A percentile compares a stretch with the other conserved stretches of the same genome.
Conservation (phyloP, 2,888 invertebrate genomes). For the Marronus borbonicus region DNA sequence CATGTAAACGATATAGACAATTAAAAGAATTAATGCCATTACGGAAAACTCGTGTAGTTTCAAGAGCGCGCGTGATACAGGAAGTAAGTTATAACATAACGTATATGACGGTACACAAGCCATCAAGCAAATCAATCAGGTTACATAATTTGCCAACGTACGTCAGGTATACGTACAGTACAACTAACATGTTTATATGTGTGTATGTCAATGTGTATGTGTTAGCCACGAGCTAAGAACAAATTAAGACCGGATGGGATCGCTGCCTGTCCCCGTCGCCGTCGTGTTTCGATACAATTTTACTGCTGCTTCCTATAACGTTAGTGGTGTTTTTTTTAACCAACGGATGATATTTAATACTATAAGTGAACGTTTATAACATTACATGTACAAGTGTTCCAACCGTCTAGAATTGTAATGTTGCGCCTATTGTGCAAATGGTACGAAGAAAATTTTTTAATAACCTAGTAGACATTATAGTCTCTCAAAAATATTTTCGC, state of each 20-base stretch:
- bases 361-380: too few species aligned
- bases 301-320: conserved; percentile 22
- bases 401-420: too few species aligned
- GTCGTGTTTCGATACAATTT: conserved; percentile 10
- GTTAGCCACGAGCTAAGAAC: conserved; percentile 28
- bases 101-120: conserved; percentile 7
- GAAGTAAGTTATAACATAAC: conserved; percentile 25
- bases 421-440: too few species aligned
- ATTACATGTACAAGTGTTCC: too few species aligned
- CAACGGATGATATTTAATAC: background rate
- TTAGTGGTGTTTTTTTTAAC: conserved; percentile 14
- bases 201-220: background rate
- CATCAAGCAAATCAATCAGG: conserved; percentile 26
- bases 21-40: conserved; percentile 25
- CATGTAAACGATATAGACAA: conserved; percentile 8
- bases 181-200: background rate
- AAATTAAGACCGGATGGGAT: conserved; percentile 31
- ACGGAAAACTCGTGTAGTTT: conserved; percentile 3
- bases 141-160: conserved; percentile 34
- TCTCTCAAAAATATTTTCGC: too few species aligned
- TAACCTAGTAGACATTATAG: too few species aligned
- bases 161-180: background rate
- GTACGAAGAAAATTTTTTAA: too few species aligned
- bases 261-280: conserved; percentile 13
- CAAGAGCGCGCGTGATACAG: conserved; percentile 18